phyloP scores from a whole-genome alignment of 2,797 vertebrate species.

The Philypnodon macrostomus region DNA sequence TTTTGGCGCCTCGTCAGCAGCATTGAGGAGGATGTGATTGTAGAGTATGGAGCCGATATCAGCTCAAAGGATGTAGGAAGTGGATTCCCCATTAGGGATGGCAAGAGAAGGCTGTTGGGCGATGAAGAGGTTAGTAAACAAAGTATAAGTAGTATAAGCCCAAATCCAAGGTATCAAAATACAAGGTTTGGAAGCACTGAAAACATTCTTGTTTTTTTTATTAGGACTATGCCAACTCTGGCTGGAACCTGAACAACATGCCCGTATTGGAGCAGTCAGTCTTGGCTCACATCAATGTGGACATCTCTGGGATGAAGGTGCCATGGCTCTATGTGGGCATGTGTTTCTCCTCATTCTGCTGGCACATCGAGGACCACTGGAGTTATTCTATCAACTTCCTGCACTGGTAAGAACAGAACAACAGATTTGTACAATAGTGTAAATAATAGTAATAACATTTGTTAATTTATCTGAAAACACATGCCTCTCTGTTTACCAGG shows the following conservation, averaged over 20 bases:
- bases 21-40: conserved; percentile 97
- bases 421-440: background rate
- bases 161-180: too few relatives aligned
- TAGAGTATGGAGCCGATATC: conserved; percentile 97
- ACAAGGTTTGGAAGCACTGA: too few relatives aligned
- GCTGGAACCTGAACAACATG: conserved; percentile 99
- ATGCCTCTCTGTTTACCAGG: conserved; percentile 75
- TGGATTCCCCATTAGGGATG: conserved; percentile 91
- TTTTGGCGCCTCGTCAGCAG: conserved; percentile 98
- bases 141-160: too few relatives aligned
- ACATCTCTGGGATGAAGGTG: conserved; percentile 99
- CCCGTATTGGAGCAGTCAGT: conserved; percentile 96
- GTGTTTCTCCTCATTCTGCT: conserved; percentile 98
- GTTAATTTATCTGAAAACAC: background rate
- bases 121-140: conserved; percentile 88
- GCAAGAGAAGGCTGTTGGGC: conserved; percentile 86
- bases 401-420: conserved; percentile 85
- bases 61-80: conserved; percentile 97
- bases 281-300: conserved; percentile 94
- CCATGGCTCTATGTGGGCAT: conserved; percentile 98
- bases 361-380: conserved; percentile 99
- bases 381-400: conserved; percentile 99
- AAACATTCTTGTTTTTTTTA: background rate
- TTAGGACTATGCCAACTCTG: conserved; percentile 93
- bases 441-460: too few relatives aligned